Conservation (phyloP, 2,888 invertebrate species). For the Proisotoma minuta region DNA sequence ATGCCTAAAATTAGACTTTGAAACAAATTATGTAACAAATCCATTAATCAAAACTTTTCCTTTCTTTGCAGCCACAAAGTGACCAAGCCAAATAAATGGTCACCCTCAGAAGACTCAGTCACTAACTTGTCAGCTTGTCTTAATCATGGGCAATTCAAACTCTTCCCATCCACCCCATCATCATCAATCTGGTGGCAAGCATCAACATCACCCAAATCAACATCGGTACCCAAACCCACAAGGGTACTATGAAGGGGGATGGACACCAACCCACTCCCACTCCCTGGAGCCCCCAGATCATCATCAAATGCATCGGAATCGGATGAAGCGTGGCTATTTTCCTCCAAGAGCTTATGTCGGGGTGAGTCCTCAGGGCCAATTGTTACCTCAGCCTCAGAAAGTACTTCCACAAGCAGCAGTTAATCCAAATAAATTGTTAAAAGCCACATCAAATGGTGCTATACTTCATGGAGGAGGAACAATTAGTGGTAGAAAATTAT, state of each 20-base stretch:
- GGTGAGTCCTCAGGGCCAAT: conserved; percentile 14
- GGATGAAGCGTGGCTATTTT: conserved; percentile 45
- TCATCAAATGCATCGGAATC: too few relatives aligned
- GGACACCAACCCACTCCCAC: conserved; percentile 28
- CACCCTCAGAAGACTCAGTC: background rate
- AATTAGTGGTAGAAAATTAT: conserved; percentile 64
- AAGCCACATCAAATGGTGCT: conserved; percentile 75
- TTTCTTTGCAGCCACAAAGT: background rate
- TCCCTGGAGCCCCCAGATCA: conserved; percentile 39
- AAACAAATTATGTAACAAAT: background rate
- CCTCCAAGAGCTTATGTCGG: conserved; percentile 37
- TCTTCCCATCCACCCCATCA: background rate
- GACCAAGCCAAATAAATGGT: background rate
- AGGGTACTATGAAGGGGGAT: background rate
- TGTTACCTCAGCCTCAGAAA: conserved; percentile 39
- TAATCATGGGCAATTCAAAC: background rate
- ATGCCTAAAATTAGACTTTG: conserved; percentile 1
- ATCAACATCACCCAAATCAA: background rate
- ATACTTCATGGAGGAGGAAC: conserved; percentile 78
- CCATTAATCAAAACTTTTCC: background rate
- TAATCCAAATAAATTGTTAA: conserved; percentile 60
- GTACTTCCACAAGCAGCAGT: conserved; percentile 40
- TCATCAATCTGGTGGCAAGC: too few relatives aligned
- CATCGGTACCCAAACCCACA: background rate
- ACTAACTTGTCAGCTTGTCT: background rate